phyloP scores from a whole-genome alignment of 2,888 invertebrate genomes.

The Clusia tigrina region DNA sequence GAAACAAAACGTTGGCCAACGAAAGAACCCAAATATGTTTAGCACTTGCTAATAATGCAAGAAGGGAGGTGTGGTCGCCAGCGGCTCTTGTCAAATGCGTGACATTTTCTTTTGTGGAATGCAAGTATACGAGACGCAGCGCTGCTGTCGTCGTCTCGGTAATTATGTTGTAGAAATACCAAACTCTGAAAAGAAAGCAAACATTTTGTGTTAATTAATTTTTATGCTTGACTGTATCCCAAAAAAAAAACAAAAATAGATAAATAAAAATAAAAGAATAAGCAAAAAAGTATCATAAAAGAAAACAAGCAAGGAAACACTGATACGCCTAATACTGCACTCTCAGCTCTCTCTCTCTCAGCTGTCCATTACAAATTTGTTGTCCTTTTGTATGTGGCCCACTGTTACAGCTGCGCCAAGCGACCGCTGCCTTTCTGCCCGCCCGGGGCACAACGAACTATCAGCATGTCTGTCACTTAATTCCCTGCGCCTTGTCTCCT shows the following conservation, averaged over 20 bases:
- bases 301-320: too few relatives aligned
- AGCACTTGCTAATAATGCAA: neutral
- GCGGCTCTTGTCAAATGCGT: constrained; percentile 48
- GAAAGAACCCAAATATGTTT: too few relatives aligned
- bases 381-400: neutral
- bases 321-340: neutral
- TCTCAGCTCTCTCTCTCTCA: too few relatives aligned
- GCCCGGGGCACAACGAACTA: neutral
- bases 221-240: neutral
- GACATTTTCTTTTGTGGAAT: constrained; percentile 27
- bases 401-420: neutral
- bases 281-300: too few relatives aligned
- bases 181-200: constrained; percentile 18
- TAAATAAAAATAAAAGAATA: too few relatives aligned
- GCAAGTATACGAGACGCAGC: too few relatives aligned
- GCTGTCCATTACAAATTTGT: constrained; percentile 25
- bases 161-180: constrained; percentile 42
- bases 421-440: neutral
- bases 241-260: neutral
- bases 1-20: too few relatives aligned
- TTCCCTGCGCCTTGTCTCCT: constrained; percentile 9
- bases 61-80: constrained; percentile 20
- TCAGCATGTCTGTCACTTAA: constrained; percentile 10
- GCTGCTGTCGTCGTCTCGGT: constrained; percentile 43
- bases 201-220: constrained; percentile 1